Base-by-base conservation (phyloP, 2,888 invertebrate species). In the Leptinotarsa rubiginosa region DNA sequence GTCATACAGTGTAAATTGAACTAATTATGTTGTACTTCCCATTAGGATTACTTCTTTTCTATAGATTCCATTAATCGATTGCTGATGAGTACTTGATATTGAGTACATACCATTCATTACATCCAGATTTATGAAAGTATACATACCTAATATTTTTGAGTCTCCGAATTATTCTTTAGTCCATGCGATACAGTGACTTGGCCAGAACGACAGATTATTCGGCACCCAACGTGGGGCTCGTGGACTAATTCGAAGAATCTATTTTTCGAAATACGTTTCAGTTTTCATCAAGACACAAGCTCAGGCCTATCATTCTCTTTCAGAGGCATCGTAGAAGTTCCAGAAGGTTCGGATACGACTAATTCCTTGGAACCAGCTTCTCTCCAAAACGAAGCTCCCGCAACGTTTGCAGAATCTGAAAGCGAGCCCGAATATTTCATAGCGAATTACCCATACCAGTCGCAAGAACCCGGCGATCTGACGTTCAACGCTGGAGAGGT, bases 381-480 rank as follows among this genome's bases (percentile, higher is more conserved):
- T 80, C 81, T 65, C 80, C 83, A 65, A 50, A 47, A 65, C n/a
- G 56, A 70, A 15, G 20, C 52, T 10, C 66, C 68, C 59, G 22
- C 68, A 1, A 52, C 54, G 13, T n/a, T 59, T 41, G 47, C 65
- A 47, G 70, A 72, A 69, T 81, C 84, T 2, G 77, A 79, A 76
- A 77, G 83, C 79, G 82, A 83, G 64, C 88, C 88, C 0, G 96
- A 96, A 83, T 95, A 94, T 89, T 97, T 96, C 87, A 92, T 96
- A 76, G 95, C 97, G 31, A 91, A 96, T 71, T 98, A 97, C 88
- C 95, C 96, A 2, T 98, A 98, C 88, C 92, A 93, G 72, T 97
- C 97, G 0, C 89, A 91, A 7, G 99, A 99, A 87, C 90, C 93
- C 0, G 98, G 97, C 0, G 99, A 99, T 89, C 90, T 99, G 75